Evolutionary conservation across 1,140 invertebrate species (phyloP).

Genomic region (Harlomillsia oculata): DNA sequence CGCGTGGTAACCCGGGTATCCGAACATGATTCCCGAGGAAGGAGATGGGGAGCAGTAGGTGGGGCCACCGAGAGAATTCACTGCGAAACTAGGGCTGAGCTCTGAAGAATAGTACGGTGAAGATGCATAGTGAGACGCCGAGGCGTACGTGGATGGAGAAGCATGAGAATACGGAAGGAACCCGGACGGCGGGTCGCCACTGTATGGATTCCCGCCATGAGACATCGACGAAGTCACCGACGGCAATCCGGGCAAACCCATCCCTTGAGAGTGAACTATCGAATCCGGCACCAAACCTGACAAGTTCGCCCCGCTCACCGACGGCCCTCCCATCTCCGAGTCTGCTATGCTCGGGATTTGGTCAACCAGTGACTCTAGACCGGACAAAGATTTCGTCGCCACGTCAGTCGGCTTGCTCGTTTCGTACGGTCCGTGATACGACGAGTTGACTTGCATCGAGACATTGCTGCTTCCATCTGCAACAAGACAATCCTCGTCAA

Average conservation of each 20-base stretch:
- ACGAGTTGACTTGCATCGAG: constrained; percentile 1
- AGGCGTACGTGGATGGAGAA: constrained; percentile 18
- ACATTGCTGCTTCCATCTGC: constrained; percentile 39
- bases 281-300: constrained; percentile 17
- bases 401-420: constrained; percentile 55
- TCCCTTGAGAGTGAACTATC: constrained; percentile 11
- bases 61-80: constrained; percentile 33
- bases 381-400: constrained; percentile 74
- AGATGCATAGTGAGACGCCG: constrained; percentile 27
- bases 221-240: constrained; percentile 16
- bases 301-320: constrained; percentile 25
- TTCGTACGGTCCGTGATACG: constrained; percentile 20
- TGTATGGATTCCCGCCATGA: constrained; percentile 21
- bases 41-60: constrained; percentile 35
- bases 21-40: constrained; percentile 36
- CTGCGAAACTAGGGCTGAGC: constrained; percentile 23
- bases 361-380: constrained; percentile 76
- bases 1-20: constrained; percentile 26
- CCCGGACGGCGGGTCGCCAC: constrained; percentile 21
- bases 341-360: constrained; percentile 80
- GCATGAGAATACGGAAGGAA: constrained; percentile 30
- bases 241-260: constrained; percentile 7
- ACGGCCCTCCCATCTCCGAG: constrained; percentile 25
- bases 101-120: constrained; percentile 31
- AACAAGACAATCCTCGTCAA: no score